Percentiles rank a stretch among this genome's conserved stretches.
These are phyloP conservation scores for Anoura caudifer DNA, from an alignment of 2,113 vertebrate genomes.

Conservation along the genomic window DNA sequence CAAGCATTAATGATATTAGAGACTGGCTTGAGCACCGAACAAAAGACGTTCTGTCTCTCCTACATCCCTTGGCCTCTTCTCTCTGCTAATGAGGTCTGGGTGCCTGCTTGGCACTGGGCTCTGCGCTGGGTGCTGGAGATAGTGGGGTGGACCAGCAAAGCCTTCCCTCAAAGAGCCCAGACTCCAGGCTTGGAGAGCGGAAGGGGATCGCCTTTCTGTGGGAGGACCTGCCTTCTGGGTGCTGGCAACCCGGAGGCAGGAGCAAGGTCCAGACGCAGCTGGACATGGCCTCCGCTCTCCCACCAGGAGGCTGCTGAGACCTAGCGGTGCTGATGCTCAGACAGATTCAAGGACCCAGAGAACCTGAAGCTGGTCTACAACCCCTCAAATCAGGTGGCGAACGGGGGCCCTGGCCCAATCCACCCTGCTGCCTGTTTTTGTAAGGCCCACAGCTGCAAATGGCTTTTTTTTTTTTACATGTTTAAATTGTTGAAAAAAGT, in stretches of 20 bases:
- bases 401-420: neutral
- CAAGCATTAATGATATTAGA: neutral
- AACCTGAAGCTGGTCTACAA: neutral
- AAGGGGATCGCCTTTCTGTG: fast-evolving
- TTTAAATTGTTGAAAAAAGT: neutral
- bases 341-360: neutral
- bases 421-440: neutral
- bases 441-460: neutral
- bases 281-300: fast-evolving
- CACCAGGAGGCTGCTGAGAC: fast-evolving
- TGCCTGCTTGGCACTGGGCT: neutral
- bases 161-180: fast-evolving
- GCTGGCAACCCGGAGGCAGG: fast-evolving
- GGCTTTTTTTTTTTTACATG: neutral
- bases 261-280: fast-evolving
- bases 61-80: neutral
- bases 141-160: fast-evolving
- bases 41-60: neutral
- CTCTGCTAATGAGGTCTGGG: neutral
- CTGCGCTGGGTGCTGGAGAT: neutral
- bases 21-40: fast-evolving
- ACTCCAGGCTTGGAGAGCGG: fast-evolving
- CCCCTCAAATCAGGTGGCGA: neutral
- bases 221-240: neutral
- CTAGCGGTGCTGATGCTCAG: neutral